These are phyloP conservation scores for Montipora capricornis DNA, from an alignment of 64 coral and sea anemone species.

Conservation along the genomic window DNA sequence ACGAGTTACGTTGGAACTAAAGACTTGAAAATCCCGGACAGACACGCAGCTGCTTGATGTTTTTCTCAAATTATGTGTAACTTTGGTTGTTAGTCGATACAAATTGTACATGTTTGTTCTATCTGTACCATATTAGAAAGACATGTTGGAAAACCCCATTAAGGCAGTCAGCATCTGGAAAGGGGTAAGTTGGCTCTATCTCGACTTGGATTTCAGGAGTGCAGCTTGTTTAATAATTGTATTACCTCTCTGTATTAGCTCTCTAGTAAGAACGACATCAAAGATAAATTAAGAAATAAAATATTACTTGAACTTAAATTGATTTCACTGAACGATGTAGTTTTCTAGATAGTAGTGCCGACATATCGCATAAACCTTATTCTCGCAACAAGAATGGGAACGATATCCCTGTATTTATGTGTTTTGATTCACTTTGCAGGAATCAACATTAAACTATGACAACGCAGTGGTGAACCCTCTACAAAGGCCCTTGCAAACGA, in stretches of 20 bases:
- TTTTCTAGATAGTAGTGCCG: neutral
- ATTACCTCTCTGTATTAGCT: neutral
- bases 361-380: neutral
- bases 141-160: neutral
- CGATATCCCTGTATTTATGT: neutral
- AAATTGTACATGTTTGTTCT: neutral
- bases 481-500: neutral
- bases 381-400: neutral
- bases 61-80: neutral
- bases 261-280: neutral
- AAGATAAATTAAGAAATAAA: neutral
- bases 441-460: neutral
- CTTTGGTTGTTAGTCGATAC: neutral
- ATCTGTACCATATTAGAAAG: neutral
- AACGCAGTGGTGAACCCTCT: neutral
- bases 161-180: neutral
- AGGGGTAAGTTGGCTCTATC: neutral
- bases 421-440: neutral
- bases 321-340: neutral
- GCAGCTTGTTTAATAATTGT: neutral
- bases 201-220: neutral
- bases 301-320: neutral
- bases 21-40: neutral
- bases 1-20: neutral
- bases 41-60: neutral